Conservation (phyloP, 2,797 vertebrate species). For the Gymnothorax reevesii region DNA sequence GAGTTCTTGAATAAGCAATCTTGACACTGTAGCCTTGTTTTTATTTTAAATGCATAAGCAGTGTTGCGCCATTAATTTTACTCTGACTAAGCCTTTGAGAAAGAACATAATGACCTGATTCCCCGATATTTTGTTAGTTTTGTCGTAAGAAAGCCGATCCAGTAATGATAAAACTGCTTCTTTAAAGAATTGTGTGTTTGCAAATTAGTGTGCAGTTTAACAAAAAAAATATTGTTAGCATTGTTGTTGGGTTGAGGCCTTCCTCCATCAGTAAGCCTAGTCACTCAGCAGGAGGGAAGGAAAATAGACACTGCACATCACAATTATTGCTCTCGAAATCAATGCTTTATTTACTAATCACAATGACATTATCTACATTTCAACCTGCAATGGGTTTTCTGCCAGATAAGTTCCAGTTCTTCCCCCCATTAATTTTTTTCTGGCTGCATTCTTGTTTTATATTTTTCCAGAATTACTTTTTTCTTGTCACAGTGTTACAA, state of each 20-base stretch:
- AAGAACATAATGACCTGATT: too few relatives aligned
- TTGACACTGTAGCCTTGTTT: too few relatives aligned
- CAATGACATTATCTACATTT: neutral
- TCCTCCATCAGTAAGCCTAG: neutral
- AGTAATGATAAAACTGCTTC: neutral
- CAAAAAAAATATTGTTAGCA: neutral
- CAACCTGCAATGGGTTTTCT: neutral
- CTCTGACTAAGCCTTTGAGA: too few relatives aligned
- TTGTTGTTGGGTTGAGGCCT: neutral
- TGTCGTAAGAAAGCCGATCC: neutral
- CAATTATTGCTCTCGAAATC: neutral
- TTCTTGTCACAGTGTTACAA: too few relatives aligned
- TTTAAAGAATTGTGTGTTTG: neutral
- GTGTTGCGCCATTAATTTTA: too few relatives aligned
- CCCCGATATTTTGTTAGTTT: too few relatives aligned
- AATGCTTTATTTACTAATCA: neutral
- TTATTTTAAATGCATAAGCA: too few relatives aligned
- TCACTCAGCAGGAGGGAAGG: neutral
- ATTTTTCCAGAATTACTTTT: neutral
- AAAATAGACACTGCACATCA: neutral
- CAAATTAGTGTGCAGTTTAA: neutral
- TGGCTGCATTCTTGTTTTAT: neutral
- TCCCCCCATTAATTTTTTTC: neutral
- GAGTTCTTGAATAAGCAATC: too few relatives aligned
- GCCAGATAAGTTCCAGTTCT: neutral